Base-by-base conservation (phyloP, 1,140 invertebrate species). In the Adoxophyes honmai region DNA sequence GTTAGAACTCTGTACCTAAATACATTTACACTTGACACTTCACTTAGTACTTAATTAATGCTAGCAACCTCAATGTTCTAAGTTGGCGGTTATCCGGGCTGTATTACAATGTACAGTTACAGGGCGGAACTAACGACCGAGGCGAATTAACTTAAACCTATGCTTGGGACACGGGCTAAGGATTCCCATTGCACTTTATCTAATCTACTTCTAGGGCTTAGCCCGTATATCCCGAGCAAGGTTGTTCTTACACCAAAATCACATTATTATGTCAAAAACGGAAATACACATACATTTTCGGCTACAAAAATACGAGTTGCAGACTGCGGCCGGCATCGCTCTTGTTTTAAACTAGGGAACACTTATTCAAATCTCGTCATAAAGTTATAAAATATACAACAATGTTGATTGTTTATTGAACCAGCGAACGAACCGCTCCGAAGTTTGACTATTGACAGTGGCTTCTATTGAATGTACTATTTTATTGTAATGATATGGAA, bases 41-140 rank as follows among this genome's bases (percentile, higher is more conserved):
- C 44, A 37, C 57, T 60, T 63, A 63, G 36, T 35, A 61, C 56
- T 58, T 59, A 58, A 56, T 39, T 57, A 57, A 54, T 62, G 55
- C 68, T 70, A 70, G 60, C 64, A 70, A 70, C 62, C 58, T 60
- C 60, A 52, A 55, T 34, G 51, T 54, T 66, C 58, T 54, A 42
- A 13, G n/a, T 28, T 28, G 6, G 21, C 21, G 21, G n/a, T n/a
- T 28, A 28, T 3, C 21, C 21, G 21, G 2, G 21, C 21, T 28
- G 21, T 28, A 28, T 28, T 28, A 28, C 6, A 28, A 28, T 3
- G 2, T 28, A 28, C 21, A 28, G n/a, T n/a, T n/a, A n/a, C 21
- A 6, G 6, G 21, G 21, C 21, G 21, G 6, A 28, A 28, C 21
- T 28, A 28, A n/a, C n/a, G n/a, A n/a, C n/a, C n/a, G n/a, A n/a